phyloP scores from a whole-genome alignment of 1,140 invertebrate species.

The Aphidius gifuensis region DNA sequence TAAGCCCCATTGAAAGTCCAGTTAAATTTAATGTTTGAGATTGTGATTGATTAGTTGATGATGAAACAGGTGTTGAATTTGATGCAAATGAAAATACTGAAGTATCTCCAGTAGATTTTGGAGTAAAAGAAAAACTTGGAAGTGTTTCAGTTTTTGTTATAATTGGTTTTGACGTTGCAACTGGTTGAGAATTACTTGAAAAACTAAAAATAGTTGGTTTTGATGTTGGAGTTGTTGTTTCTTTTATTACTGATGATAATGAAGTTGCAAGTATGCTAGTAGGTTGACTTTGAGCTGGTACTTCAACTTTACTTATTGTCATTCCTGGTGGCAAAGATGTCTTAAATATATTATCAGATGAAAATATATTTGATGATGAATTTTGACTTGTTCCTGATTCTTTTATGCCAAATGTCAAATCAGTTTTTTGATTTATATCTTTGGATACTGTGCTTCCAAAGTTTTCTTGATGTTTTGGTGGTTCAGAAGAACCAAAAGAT shows the following conservation, averaged over 20 bases:
- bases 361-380: slow-evolving; percentile 1
- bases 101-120: background rate
- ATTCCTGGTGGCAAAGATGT: background rate
- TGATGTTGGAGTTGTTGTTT: slow-evolving; percentile 11
- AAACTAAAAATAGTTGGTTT: slow-evolving; percentile 19
- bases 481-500: slow-evolving; percentile 28
- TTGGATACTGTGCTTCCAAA: slow-evolving; percentile 11
- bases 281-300: background rate
- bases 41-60: background rate
- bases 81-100: slow-evolving; percentile 32
- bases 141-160: background rate
- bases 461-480: slow-evolving; percentile 21
- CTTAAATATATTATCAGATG: background rate
- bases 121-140: background rate
- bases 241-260: slow-evolving; percentile 10
- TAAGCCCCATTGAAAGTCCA: slow-evolving; percentile 11
- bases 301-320: background rate
- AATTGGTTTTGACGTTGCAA: slow-evolving; percentile 3
- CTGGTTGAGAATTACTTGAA: background rate
- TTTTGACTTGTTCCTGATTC: background rate
- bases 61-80: slow-evolving; percentile 22
- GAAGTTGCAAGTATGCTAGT: background rate
- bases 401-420: background rate
- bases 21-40: slow-evolving; percentile 8
- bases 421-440: slow-evolving; percentile 5